phyloP scores from a whole-genome alignment of 2,113 vertebrate species.

The Tachuris rubrigastra region DNA sequence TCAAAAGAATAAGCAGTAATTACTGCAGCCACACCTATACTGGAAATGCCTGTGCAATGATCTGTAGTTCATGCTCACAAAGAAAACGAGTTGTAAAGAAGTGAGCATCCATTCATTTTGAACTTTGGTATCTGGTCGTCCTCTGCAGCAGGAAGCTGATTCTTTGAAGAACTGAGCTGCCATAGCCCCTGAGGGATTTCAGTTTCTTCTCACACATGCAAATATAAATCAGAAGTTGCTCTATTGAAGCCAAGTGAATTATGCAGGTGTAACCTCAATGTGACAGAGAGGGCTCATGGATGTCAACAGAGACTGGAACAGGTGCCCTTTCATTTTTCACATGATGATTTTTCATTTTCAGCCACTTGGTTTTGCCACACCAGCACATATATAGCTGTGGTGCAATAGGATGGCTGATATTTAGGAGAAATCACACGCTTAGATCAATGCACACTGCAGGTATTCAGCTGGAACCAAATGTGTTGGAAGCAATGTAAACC shows the following conservation, averaged over 20 bases:
- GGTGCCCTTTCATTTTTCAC: slow-evolving; percentile 45
- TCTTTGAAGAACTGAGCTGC: slow-evolving; percentile 32
- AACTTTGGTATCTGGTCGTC: background rate
- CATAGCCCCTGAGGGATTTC: background rate
- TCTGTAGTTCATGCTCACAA: background rate
- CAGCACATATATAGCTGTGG: background rate
- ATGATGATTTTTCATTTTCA: slow-evolving; percentile 19
- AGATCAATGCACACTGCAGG: slow-evolving; percentile 68
- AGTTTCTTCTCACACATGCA: slow-evolving; percentile 22
- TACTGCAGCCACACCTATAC: slow-evolving; percentile 55
- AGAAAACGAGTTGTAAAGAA: slow-evolving; percentile 8
- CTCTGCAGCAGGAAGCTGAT: background rate
- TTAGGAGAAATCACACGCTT: slow-evolving; percentile 50
- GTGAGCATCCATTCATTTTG: background rate
- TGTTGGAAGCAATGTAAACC: slow-evolving; percentile 56
- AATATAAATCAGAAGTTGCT: slow-evolving; percentile 10
- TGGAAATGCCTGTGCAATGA: slow-evolving; percentile 49
- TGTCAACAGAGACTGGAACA: background rate
- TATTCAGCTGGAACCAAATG: slow-evolving; percentile 69
- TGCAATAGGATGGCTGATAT: slow-evolving; percentile 44
- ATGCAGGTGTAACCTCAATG: slow-evolving; percentile 12
- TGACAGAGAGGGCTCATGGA: background rate
- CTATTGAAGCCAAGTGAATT: slow-evolving; percentile 7
- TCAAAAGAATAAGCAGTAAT: slow-evolving; percentile 22
- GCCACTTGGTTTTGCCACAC: background rate